Percentiles rank a stretch among this genome's conserved stretches.
Evolutionary conservation across 2,888 invertebrate genomes (phyloP).

Genomic region (Erebia epiphron): DNA sequence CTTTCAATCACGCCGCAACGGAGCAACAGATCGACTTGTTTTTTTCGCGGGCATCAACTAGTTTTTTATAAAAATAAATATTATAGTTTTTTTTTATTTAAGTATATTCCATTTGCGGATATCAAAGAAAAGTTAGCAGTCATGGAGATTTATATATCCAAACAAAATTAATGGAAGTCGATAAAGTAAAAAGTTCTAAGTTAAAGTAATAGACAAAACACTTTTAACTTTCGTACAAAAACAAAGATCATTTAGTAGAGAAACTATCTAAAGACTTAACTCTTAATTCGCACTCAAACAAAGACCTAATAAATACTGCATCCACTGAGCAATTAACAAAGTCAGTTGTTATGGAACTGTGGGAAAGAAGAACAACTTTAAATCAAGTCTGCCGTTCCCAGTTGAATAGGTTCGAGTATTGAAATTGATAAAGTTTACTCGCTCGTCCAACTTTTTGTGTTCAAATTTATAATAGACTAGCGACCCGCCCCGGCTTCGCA

Average conservation of each 20-base stretch:
- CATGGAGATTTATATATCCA: too few relatives aligned
- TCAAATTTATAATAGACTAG: constrained; percentile 4
- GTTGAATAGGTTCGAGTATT: constrained; percentile 28
- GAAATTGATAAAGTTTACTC: constrained; percentile 16
- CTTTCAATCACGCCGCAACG: too few relatives aligned
- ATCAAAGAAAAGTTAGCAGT: too few relatives aligned
- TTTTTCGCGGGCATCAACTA: too few relatives aligned
- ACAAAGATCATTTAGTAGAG: neutral
- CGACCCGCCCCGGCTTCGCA: too few relatives aligned
- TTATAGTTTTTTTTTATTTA: too few relatives aligned
- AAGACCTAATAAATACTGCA: constrained; percentile 18
- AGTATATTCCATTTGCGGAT: too few relatives aligned
- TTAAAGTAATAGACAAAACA: neutral
- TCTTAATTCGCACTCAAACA: neutral
- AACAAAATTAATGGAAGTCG: too few relatives aligned
- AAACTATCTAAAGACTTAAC: neutral
- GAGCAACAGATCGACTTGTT: too few relatives aligned
- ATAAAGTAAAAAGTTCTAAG: too few relatives aligned
- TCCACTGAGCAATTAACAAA: constrained; percentile 37
- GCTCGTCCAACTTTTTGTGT: constrained; percentile 6
- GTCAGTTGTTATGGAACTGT: constrained; percentile 24
- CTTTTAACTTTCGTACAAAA: neutral
- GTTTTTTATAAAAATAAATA: too few relatives aligned
- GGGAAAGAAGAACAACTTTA: constrained; percentile 34
- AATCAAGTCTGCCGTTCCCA: constrained; percentile 28